Evolutionary conservation across 2,888 invertebrate genomes (phyloP), one percentile per base, ranked within the genome.

Genomic region (Himalopsyche kuldschensis): DNA sequence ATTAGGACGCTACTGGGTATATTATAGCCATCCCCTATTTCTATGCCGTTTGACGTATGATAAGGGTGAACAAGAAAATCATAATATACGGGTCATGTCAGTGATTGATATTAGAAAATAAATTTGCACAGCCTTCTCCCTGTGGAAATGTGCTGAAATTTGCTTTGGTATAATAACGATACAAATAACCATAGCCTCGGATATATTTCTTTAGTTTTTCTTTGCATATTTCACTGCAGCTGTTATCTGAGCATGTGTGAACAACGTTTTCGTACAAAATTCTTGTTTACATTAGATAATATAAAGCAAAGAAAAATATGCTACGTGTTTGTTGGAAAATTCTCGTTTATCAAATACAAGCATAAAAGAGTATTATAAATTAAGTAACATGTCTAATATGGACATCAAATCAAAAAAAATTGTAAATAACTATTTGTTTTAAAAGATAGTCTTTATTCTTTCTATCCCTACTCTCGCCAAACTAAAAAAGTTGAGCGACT

Each of bases 81-180:
- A 84, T 84, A 81, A 84, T 84, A 80, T 80, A 80, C 82, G 85
- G 85, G 83, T 83, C 83, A 82, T 82, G 85, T 82, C 85, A 82
- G 85, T 85, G 85, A 85, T 85, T 85, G 85, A 85, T 85, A 85
- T 83, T 84, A 82, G 63, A 47, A 81, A 84, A 84, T 82, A 84
- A 78, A 78, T 82, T 82, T 79, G 24, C 63, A 20, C 69, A 46
- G 46, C 20, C 47, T 41, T 35, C 78, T 69, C 69, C 69, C 27
- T 15, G 27, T 30, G 69, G 69, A 32, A 47, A 69, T 78, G 82
- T 75, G 78, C 69, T 63, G 82, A 82, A 82, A 82, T 69, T 69
- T 69, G 69, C 30, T 11, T 8, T n/a, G 10, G 27, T 27, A 69
- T 30, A 69, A 69, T 69, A 69, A 69, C 69, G 69, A 55, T 69